Evolutionary conservation across 2,113 vertebrate genomes (phyloP), one percentile per base, ranked within the genome.

Genomic region (Cranoglanis bouderius): DNA sequence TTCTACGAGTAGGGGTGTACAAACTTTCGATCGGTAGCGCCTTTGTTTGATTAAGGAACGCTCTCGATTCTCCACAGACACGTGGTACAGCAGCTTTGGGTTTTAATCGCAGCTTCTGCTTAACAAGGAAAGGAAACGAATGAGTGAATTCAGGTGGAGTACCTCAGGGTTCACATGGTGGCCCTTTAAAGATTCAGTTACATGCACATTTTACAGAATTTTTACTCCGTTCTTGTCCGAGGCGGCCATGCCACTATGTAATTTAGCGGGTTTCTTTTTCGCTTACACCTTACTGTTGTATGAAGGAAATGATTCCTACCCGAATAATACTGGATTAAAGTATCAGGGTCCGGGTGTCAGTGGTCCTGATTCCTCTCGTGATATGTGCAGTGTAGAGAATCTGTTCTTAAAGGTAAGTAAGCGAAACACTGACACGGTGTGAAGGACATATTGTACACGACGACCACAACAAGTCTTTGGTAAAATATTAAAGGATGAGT

Each of bases 401-500:
- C 21, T 55, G 43, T 51, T 70, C 24, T 85, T 38, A 38, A 38
- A 59, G 85, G 35, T 43, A 59, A 59, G 32, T 19, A 35, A 21
- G 32, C 12, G 51, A 57, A 82, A 57, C 1, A 3, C n/a, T 12
- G 77, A 19, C 49, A 35, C 0, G 16, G 4, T 57, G n/a, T 53
- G 46, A 72, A 85, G 46, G 40, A 53, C 46, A 12, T 81, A 3
- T 82, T 51, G 55, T 46, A 43, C 91, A 92, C 93, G 93, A 94
- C 93, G 93, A 94, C 91, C 88, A 87, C 77, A 90, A 87, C 77
- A 90, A 86, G 93, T 77, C 85, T 74, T 40, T 80, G 3, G 40
- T 67, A 38, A 24, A 43, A 80, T 55, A 72, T 53, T n/a, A 55
- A 83, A n/a, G 77, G 77, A 85, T 40, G 40, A 53, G 90, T 80